These are phyloP conservation scores for Hippocampus zosterae DNA, from an alignment of 2,113 vertebrate species.

Conservation along the genomic window DNA sequence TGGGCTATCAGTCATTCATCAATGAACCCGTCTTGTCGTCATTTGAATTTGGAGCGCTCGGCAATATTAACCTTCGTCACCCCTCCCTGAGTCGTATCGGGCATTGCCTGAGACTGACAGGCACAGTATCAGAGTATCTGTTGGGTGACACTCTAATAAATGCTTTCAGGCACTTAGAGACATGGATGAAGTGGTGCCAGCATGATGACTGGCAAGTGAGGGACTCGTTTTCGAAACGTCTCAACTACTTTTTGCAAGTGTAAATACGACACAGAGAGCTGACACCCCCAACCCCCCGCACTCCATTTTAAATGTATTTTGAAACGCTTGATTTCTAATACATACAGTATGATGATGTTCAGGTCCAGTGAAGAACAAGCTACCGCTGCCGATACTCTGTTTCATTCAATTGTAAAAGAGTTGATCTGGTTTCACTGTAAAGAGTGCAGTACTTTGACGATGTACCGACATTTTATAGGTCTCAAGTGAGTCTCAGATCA, in stretches of 20 bases:
- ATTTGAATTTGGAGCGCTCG: conserved; percentile 65
- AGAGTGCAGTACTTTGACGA: conserved; percentile 48
- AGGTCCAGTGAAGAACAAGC: neutral
- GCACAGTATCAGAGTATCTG: conserved; percentile 65
- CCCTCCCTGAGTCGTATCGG: conserved; percentile 37
- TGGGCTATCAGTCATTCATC: conserved; percentile 71
- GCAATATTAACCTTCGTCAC: conserved; percentile 67
- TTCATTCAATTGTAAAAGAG: neutral
- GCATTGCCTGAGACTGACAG: conserved; percentile 63
- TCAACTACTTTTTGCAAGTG: conserved; percentile 19
- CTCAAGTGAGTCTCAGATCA: conserved; percentile 51
- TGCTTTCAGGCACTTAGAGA: conserved; percentile 63
- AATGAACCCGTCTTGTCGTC: conserved; percentile 64
- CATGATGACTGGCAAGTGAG: conserved; percentile 41
- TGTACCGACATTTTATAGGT: conserved; percentile 52
- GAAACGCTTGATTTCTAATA: conserved; percentile 26
- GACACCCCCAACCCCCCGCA: neutral
- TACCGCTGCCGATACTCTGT: neutral
- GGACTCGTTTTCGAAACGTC: conserved; percentile 58
- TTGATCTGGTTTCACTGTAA: conserved; percentile 40
- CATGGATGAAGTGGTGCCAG: conserved; percentile 53
- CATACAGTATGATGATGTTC: neutral
- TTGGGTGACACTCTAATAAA: conserved; percentile 69
- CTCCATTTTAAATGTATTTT: conserved; percentile 28
- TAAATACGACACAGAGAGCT: too few species aligned